Percentiles rank a stretch among this genome's conserved stretches.
Conservation (phyloP, 2,888 invertebrate genomes). For the Pristionchus arcanus region DNA sequence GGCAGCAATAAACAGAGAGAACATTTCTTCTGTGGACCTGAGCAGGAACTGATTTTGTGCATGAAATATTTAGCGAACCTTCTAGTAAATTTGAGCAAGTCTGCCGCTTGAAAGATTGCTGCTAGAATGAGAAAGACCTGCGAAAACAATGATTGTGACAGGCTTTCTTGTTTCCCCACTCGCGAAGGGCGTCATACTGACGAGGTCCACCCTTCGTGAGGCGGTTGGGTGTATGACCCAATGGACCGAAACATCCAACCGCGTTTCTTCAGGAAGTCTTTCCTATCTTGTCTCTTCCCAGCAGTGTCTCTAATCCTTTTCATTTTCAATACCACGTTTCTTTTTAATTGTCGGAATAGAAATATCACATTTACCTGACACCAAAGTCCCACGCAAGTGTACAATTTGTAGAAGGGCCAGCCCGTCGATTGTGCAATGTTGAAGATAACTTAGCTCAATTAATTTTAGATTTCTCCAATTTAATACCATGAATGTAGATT, state of each 20-base stretch:
- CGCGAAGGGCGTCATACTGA: no score
- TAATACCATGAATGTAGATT: constrained; percentile 72
- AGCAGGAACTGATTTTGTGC: background rate
- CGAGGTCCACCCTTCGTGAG: no score
- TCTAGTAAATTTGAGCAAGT: constrained; percentile 70
- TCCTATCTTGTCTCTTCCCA: no score
- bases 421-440: constrained; percentile 63
- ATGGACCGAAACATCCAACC: no score
- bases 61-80: constrained; percentile 58
- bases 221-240: no score
- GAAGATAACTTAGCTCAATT: constrained; percentile 72
- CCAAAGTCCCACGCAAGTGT: constrained; percentile 71
- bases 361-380: no score
- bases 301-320: no score
- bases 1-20: constrained; percentile 63
- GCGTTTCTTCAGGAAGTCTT: no score
- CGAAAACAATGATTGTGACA: background rate
- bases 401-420: constrained; percentile 71
- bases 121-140: constrained; percentile 64
- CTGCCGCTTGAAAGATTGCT: constrained; percentile 69
- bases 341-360: no score
- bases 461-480: no score
- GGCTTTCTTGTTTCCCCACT: no score
- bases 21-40: constrained; percentile 69
- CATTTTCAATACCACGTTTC: no score